phyloP scores from a whole-genome alignment of 2,113 vertebrate genomes.

The zebrafish (Danio rerio) region DNA sequence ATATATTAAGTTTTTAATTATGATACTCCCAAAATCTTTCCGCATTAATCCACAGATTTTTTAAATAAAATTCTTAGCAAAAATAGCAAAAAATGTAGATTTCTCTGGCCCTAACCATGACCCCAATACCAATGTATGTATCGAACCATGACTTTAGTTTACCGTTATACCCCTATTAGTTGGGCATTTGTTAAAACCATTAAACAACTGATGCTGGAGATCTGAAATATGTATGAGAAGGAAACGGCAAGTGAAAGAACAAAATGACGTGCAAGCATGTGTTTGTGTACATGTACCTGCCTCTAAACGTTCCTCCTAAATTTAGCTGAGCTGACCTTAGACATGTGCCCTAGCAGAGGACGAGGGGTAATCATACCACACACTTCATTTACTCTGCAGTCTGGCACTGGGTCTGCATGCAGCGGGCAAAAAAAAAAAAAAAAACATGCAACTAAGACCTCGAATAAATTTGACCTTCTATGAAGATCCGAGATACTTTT shows the following conservation, averaged over 20 bases:
- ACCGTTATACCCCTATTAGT: background rate
- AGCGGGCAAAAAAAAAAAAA: background rate
- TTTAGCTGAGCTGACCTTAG: conserved; percentile 69
- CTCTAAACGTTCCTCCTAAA: conserved; percentile 69
- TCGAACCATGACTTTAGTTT: too few species aligned
- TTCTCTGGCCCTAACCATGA: too few species aligned
- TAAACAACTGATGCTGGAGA: background rate
- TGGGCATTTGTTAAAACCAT: background rate
- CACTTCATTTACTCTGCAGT: background rate
- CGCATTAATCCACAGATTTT: too few species aligned
- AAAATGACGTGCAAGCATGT: background rate
- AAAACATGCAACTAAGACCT: background rate
- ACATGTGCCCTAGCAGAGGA: conserved; percentile 46
- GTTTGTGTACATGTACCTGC: conserved; percentile 16
- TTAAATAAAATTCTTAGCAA: too few species aligned
- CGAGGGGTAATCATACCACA: background rate
- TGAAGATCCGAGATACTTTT: background rate
- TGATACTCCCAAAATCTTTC: too few species aligned
- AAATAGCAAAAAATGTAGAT: too few species aligned
- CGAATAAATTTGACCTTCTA: too few species aligned
- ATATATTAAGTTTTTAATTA: too few species aligned
- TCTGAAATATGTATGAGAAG: background rate
- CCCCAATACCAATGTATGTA: too few species aligned
- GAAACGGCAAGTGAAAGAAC: background rate
- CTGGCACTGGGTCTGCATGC: background rate